Percentiles rank a stretch among this genome's conserved stretches.
phyloP scores from a whole-genome alignment of 2,888 invertebrate species.

The Luffia ferchaultella region DNA sequence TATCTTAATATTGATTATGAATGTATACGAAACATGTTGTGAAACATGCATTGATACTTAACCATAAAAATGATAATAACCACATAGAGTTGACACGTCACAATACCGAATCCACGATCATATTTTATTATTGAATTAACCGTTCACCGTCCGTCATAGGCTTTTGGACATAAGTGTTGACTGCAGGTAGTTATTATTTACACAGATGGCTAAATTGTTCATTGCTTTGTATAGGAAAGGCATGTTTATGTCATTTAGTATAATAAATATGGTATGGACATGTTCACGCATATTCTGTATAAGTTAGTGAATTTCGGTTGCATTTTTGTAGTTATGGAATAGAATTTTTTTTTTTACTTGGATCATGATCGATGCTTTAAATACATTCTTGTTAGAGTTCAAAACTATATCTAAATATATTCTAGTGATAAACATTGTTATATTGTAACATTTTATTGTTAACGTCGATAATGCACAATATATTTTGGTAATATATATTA shows the following conservation, averaged over 20 bases:
- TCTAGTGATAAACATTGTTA: neutral
- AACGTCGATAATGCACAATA: neutral
- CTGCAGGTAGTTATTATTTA: too few species aligned
- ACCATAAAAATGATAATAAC: too few species aligned
- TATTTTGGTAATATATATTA: neutral
- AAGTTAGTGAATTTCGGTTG: neutral
- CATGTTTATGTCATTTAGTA: neutral
- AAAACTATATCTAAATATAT: neutral
- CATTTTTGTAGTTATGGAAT: too few species aligned
- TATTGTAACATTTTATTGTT: neutral
- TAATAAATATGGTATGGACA: neutral
- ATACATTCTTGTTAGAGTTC: neutral
- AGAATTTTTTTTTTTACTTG: neutral
- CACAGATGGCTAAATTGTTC: neutral
- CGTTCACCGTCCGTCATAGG: too few species aligned
- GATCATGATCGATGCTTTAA: too few species aligned
- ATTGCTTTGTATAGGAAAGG: neutral
- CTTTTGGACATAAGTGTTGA: too few species aligned
- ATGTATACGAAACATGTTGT: too few species aligned
- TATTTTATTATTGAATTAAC: too few species aligned
- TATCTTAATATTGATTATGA: too few species aligned
- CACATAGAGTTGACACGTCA: too few species aligned
- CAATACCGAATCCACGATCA: too few species aligned
- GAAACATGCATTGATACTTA: too few species aligned
- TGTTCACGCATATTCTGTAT: neutral